Evolutionary conservation across 2,113 vertebrate species (phyloP), one percentile per base, ranked within the genome.

Genomic region (Campylorhamphus procurvoides): DNA sequence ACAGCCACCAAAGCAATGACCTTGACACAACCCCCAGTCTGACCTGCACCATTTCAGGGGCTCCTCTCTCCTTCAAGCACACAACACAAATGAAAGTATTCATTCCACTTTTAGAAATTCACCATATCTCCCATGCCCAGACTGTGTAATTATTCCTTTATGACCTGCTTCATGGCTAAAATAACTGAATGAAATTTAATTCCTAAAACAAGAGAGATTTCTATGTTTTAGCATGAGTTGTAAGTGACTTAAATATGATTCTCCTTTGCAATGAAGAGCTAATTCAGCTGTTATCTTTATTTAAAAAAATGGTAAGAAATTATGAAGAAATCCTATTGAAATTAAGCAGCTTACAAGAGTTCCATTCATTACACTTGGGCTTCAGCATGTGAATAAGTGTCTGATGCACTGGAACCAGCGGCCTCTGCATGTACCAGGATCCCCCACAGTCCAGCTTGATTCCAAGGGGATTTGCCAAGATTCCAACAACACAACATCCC

Each of bases 31-130:
- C 1, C 7, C 13, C 46, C 33, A 35, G 6, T 28, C 17, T 60
- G 72, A 60, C 5, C 13, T 2, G 0, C 10, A 52, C 18, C 40
- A 1, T 6, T 3, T 18, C 25, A 44, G 31, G 31, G 14, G 8
- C 13, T 87, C 4, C 55, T 67, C 22, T 59, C 15, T 13, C n/a
- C 29, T 68, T 64, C 25, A 79, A 20, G 15, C 9, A 40, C 12
- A 20, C 23, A 50, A 58, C 42, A 55, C 14, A 44, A 44, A 29
- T 39, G 9, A 28, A 52, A 79, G 6, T 11, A n/a, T 31, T 69
- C 31, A 20, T 56, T 77, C 50, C 58, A 46, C 19, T 19, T 84
- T 86, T n/a, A 74, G 25, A 39, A 76, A 62, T 8, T 40, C 35
- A 37, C 15, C 11, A 2, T 17, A 11, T 42, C 33, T 81, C 11